Evolutionary conservation across 2,888 invertebrate genomes (phyloP), one percentile per base, ranked within the genome.

Genomic region (Cheilosia urbana): DNA sequence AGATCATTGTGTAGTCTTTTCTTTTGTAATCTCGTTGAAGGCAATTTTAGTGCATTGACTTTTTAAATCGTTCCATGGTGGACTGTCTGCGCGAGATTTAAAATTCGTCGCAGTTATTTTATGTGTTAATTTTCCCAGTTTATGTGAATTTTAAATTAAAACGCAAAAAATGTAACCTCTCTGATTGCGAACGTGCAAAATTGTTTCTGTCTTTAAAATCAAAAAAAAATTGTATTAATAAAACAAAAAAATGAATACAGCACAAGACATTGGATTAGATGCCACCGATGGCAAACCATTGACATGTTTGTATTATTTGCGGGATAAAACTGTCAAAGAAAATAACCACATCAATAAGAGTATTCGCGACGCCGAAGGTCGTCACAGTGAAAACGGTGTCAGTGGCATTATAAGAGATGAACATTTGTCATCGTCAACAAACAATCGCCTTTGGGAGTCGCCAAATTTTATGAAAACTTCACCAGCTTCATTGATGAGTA

Each of bases 11-110:
- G 47, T 37, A 37, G 24, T 78, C 4, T 51, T 78, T 69, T n/a
- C n/a, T 62, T 24, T 60, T 57, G 60, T 37, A 37, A 68, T 68
- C 49, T 72, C 37, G 66, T 89, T 88, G 87, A 88, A 88, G 88
- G 89, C 88, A 88, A 89, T 88, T 88, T 78, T 88, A 89, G 89
- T 89, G 87, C 89, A 88, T 89, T 89, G 89, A 89, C 89, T 89
- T 85, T 73, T 77, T 11, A 72, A 84, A 58, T 85, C 76, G 62
- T 68, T 66, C 62, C 55, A 55, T 49, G 49, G 45, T 78, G 72
- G 66, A 69, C 77, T 69, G 62, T 60, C 27, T 40, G 27, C 11
- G 5, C 34, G 60, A 17, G 24, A 57, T 79, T 79, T 69, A 63
- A 49, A 83, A 73, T 62, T 68, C 49, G 68, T 11, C 30, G 30